phyloP scores from a whole-genome alignment of 2,888 invertebrate species.

The Acleris sparsana region DNA sequence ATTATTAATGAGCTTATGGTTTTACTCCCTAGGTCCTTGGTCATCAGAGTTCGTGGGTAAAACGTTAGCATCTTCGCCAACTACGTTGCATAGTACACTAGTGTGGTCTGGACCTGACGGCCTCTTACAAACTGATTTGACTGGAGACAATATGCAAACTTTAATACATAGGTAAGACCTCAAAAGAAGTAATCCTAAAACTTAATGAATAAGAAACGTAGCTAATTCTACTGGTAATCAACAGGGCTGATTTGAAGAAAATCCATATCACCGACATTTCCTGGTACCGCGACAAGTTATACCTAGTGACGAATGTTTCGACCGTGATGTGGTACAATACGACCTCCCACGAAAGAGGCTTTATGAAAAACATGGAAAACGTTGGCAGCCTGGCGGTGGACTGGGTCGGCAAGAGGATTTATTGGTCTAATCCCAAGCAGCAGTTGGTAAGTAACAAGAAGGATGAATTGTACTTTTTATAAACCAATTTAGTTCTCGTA shows the following conservation, averaged over 20 bases:
- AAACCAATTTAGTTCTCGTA: background rate
- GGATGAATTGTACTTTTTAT: too few relatives aligned
- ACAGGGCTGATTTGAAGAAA: constrained; percentile 79
- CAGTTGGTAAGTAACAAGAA: constrained; percentile 86
- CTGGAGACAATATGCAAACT: constrained; percentile 89
- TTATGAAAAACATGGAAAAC: constrained; percentile 86
- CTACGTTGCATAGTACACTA: constrained; percentile 84
- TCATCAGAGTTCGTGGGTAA: constrained; percentile 89
- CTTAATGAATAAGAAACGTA: background rate
- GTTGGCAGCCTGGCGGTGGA: constrained; percentile 93
- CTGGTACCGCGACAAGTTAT: constrained; percentile 90
- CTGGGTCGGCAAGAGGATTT: constrained; percentile 94
- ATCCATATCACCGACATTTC: constrained; percentile 88
- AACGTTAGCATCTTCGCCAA: constrained; percentile 84
- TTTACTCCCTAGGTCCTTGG: constrained; percentile 86
- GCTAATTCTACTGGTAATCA: constrained; percentile 9
- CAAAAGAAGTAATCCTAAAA: background rate
- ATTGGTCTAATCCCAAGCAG: constrained; percentile 94
- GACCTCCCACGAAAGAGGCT: constrained; percentile 81
- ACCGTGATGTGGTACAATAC: constrained; percentile 89
- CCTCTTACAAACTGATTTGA: constrained; percentile 90
- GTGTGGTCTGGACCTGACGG: constrained; percentile 91
- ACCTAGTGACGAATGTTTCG: constrained; percentile 89
- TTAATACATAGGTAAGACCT: constrained; percentile 83
- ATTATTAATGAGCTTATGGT: background rate